A percentile compares a stretch with the other conserved stretches of the same genome.
Evolutionary conservation across 2,113 vertebrate genomes (phyloP).

Genomic region (Pterocles gutturalis): DNA sequence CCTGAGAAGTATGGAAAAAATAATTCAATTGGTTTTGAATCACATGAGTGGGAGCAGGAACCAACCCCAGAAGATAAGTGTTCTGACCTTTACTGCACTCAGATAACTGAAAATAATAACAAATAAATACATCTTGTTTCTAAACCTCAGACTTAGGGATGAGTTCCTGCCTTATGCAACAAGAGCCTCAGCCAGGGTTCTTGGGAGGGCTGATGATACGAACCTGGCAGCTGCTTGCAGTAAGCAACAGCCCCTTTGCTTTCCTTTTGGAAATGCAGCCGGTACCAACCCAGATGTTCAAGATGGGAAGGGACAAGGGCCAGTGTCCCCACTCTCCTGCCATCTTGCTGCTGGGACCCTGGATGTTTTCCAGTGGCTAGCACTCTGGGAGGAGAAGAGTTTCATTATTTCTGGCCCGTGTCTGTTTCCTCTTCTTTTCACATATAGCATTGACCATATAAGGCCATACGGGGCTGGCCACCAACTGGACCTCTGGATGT

Average conservation of each 20-base stretch:
- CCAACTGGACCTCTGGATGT: background rate
- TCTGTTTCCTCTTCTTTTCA: background rate
- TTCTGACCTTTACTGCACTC: constrained; percentile 38
- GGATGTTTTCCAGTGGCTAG: background rate
- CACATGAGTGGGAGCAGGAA: constrained; percentile 55
- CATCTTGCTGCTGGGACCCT: background rate
- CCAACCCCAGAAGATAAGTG: constrained; percentile 52
- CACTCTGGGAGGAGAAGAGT: background rate
- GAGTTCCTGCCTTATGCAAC: background rate
- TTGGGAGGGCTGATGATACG: background rate
- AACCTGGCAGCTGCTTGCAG: background rate
- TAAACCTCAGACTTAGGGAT: constrained; percentile 8
- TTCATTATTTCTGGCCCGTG: background rate
- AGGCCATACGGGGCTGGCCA: background rate
- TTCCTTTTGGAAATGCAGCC: background rate
- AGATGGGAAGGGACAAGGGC: background rate
- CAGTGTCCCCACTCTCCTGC: background rate
- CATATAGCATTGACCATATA: background rate
- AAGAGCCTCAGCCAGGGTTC: background rate
- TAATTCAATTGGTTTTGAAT: constrained; percentile 56
- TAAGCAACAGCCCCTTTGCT: background rate
- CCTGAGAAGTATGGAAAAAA: constrained; percentile 45
- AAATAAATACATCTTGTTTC: constrained; percentile 51
- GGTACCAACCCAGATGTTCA: background rate
- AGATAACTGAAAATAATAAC: constrained; percentile 58